phyloP scores from a whole-genome alignment of 23 tunicate species.

The Aplidium turbinatum region DNA sequence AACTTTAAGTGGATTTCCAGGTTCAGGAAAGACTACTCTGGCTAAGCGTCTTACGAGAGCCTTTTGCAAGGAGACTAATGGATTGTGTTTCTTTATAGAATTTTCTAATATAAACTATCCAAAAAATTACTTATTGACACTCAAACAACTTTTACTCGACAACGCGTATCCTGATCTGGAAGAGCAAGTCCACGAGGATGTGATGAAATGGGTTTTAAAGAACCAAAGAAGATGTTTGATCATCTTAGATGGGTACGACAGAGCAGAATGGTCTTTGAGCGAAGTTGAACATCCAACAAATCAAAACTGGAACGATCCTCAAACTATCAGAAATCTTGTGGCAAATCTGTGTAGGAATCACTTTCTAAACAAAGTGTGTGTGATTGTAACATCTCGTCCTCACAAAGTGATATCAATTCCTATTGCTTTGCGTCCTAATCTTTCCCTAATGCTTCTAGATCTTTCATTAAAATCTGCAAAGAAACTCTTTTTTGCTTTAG shows the following conservation, averaged over 20 bases:
- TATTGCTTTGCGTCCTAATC: conserved; percentile 5
- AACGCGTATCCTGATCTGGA: conserved; percentile 8
- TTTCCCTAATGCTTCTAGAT: conserved; percentile 8
- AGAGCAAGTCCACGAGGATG: neutral
- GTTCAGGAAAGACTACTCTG: conserved; percentile 35
- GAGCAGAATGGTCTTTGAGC: neutral
- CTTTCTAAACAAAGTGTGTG: conserved; percentile 5
- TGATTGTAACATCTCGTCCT: conserved; percentile 31
- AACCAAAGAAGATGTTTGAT: conserved; percentile 23
- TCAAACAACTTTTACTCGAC: conserved; percentile 16
- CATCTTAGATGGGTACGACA: conserved; percentile 41
- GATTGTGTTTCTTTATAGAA: conserved; percentile 6
- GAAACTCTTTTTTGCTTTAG: conserved; percentile 5
- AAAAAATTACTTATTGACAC: neutral
- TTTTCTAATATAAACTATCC: conserved; percentile 17
- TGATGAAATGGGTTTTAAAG: conserved; percentile 1
- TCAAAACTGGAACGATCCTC: conserved; percentile 4
- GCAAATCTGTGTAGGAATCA: conserved; percentile 20
- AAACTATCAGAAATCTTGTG: conserved; percentile 1
- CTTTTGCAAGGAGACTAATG: too few relatives aligned
- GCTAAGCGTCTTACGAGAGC: conserved; percentile 4
- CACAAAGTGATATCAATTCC: conserved; percentile 5
- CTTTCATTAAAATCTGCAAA: conserved; percentile 4
- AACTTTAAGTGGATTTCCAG: conserved; percentile 24
- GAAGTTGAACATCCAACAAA: conserved; percentile 18